Evolutionary conservation across 2,888 invertebrate genomes (phyloP), one percentile per base, ranked within the genome.

Genomic region (Nomada ruficornis): DNA sequence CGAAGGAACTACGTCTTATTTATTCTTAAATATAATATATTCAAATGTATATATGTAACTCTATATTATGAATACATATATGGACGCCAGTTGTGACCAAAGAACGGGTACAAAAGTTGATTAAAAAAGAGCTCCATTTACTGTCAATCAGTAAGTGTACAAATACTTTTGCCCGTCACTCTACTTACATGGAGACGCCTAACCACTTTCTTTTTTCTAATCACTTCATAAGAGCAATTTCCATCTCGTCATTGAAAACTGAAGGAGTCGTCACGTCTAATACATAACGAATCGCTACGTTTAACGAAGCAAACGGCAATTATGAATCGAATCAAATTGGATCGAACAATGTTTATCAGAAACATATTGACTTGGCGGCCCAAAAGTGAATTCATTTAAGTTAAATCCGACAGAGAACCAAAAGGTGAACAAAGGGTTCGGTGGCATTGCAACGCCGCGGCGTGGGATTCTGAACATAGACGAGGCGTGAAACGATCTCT

Each of bases 401-500:
- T 73, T 68, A 59, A n/a, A 64, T 68, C 67, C 10, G 42, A 62
- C 3, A 15, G 54, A 18, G 67, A 76, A 70, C 10, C 67, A 55
- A 74, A 65, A 36, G 36, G 44, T 7, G 60, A 47, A 47, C 57
- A 65, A 65, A 64, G 60, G 42, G 54, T 26, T 47, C 36, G 42
- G 36, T 7, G 20, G 59, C 47, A 50, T 63, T 47, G 77, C 55
- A 13, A 65, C 20, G 76, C 57, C 10, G 65, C 23, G 44, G 73
- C 74, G 85, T 72, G 80, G 72, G 78, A 85, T 78, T 69, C 55
- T 55, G 71, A 71, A 26, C 42, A 69, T 42, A 80, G 76, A 72
- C 78, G 71, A 77, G 76, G 74, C 83, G 77, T 81, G 87, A 87
- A 85, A 83, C 77, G 74, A 83, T 84, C 75, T 68, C 85, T 77